phyloP scores from a whole-genome alignment of 2,113 vertebrate species.

The Pluvianellus socialis region DNA sequence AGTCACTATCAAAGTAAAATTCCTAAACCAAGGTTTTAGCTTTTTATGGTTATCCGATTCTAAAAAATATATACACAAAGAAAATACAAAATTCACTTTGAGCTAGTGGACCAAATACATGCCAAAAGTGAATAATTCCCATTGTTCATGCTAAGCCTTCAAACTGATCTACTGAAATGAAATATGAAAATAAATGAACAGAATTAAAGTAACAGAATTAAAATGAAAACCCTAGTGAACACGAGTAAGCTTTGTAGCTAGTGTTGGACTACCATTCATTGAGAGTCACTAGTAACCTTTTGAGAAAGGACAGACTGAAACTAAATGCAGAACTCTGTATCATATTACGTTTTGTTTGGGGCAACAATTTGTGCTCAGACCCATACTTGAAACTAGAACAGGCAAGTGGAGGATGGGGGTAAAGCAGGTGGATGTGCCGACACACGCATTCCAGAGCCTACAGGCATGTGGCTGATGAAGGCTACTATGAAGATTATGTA shows the following conservation, averaged over 20 bases:
- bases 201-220: background rate
- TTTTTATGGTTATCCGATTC: background rate
- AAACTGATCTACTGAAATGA: background rate
- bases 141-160: background rate
- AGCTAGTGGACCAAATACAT: background rate
- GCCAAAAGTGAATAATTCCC: background rate
- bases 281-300: background rate
- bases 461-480: background rate
- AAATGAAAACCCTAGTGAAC: background rate
- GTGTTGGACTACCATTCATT: no score
- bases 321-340: background rate
- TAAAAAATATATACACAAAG: background rate
- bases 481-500: background rate
- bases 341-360: background rate
- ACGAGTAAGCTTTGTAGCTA: background rate
- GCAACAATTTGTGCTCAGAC: background rate
- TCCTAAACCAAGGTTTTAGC: background rate
- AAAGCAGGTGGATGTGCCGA: background rate
- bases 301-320: background rate
- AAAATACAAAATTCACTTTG: background rate
- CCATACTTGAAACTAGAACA: background rate
- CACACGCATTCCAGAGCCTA: accelerated
- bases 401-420: background rate
- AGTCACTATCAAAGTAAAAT: background rate
- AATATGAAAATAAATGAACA: background rate